Percentiles rank a stretch among this genome's conserved stretches.
These are phyloP conservation scores for Larimichthys crocea DNA, from an alignment of 2,113 vertebrate genomes.

Conservation along the genomic window DNA sequence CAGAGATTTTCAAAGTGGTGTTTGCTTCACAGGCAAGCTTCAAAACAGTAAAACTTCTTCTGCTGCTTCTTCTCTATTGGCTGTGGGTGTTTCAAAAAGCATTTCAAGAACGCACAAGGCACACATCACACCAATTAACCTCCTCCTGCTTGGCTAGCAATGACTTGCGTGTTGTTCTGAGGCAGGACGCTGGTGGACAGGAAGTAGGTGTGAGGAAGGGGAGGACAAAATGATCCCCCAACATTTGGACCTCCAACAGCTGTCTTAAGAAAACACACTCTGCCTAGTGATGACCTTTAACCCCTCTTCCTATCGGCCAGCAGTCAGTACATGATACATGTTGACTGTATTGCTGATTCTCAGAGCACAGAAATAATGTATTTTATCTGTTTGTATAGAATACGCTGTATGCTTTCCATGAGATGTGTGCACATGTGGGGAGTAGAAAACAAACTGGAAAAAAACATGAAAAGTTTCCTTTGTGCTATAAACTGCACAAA, in stretches of 20 bases:
- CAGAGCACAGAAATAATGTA: neutral
- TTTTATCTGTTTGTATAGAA: neutral
- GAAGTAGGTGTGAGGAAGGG: slow-evolving; percentile 24
- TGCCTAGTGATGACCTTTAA: slow-evolving; percentile 45
- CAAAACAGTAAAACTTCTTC: slow-evolving; percentile 35
- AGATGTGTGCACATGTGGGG: neutral
- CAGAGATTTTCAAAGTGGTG: slow-evolving; percentile 28
- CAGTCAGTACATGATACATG: neutral
- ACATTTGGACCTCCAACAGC: slow-evolving; percentile 37
- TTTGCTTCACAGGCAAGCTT: slow-evolving; percentile 35
- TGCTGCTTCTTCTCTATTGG: neutral
- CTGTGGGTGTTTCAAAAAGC: slow-evolving; percentile 20
- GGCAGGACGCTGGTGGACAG: slow-evolving; percentile 7
- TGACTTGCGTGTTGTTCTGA: slow-evolving; percentile 13
- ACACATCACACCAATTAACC: slow-evolving; percentile 15
- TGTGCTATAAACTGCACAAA: no score
- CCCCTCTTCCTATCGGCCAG: neutral
- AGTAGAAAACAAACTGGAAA: no score
- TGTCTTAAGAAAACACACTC: slow-evolving; percentile 6
- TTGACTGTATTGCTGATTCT: no score
- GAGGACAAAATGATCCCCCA: slow-evolving; percentile 29
- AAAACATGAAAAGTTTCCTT: no score
- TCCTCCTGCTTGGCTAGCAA: slow-evolving; percentile 19
- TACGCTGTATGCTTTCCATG: neutral
- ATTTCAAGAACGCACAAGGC: neutral